Base-by-base conservation (phyloP, 2,113 vertebrate species). In the Vidua macroura region DNA sequence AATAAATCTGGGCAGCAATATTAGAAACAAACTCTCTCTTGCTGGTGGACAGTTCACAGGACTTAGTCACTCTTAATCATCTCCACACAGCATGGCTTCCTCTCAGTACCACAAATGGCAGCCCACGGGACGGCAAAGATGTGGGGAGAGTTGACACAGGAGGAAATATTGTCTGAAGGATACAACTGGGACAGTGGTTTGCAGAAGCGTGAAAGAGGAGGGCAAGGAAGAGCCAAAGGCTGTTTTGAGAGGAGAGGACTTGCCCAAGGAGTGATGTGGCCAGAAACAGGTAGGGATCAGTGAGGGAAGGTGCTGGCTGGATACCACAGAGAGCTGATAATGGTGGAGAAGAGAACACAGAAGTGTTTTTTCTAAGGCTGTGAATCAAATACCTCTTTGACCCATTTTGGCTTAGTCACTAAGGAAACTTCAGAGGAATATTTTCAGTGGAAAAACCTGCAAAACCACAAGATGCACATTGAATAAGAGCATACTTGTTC, bases 401-500 rank as follows among this genome's bases (percentile, higher is more conserved):
- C 4, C 27, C 4, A 15, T 86, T 88, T 93, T 94, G 88, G 76
- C 73, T 86, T 76, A 70, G 55, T 84, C 37, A 91, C 64, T 93
- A 74, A 92, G 60, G 49, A 94, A 88, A 92, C 5, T 75, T 92
- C 83, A 94, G 88, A 88, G 75, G 19, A 85, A 79, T 62, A 80
- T 76, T 85, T 62, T 85, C 28, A 60, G 83, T 78, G 80, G 91
- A 90, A 95, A 95, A 94, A 80, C 2, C 43, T 86, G 43, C 52
- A 81, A 92, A 90, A 69, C 88, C 91, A 79, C 88, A 88, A 74
- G 86, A 92, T 68, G 35, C 24, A 77, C 44, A 43, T 3, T 27
- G 80, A 94, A 93, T 79, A 95, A 93, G 30, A 74, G 89, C 15
- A 5, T 78, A 46, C 77, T 92, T 93, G 80, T 91, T 88, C 41